These are phyloP conservation scores for Artemia sinica DNA, from an alignment of 2,888 invertebrate species.

Conservation along the genomic window DNA sequence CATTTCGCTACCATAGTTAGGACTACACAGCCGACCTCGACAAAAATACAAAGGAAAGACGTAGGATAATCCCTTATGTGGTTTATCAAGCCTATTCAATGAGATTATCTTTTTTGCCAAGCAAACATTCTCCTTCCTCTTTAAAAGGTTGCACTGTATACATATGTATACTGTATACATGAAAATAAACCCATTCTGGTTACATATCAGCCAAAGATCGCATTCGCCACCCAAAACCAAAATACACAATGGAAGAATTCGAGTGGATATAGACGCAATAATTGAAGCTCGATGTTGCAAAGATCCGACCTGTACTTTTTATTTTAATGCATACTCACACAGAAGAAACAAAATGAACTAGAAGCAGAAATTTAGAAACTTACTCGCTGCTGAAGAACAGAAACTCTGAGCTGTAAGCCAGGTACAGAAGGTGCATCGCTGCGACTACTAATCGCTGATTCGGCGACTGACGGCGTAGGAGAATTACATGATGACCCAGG, in stretches of 20 bases:
- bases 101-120: too few relatives aligned
- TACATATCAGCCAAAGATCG: too few relatives aligned
- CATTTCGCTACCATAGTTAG: too few relatives aligned
- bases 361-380: slow-evolving; percentile 32
- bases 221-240: too few relatives aligned
- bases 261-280: not conserved
- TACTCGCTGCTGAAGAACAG: slow-evolving; percentile 71
- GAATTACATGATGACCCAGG: slow-evolving; percentile 18
- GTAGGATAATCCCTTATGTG: too few relatives aligned
- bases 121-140: too few relatives aligned
- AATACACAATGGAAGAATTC: not conserved
- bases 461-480: slow-evolving; percentile 16
- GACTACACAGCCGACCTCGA: too few relatives aligned
- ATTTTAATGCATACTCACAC: not conserved
- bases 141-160: too few relatives aligned
- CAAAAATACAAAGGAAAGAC: too few relatives aligned
- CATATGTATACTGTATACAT: not conserved
- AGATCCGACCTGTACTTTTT: slow-evolving; percentile 23
- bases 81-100: too few relatives aligned
- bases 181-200: too few relatives aligned
- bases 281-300: not conserved
- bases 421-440: slow-evolving; percentile 27
- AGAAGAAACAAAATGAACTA: slow-evolving; percentile 21
- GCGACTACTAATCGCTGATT: slow-evolving; percentile 17
- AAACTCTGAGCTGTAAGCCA: slow-evolving; percentile 42